phyloP scores from a whole-genome alignment of 2,113 vertebrate genomes.

The Anoplopoma fimbria region DNA sequence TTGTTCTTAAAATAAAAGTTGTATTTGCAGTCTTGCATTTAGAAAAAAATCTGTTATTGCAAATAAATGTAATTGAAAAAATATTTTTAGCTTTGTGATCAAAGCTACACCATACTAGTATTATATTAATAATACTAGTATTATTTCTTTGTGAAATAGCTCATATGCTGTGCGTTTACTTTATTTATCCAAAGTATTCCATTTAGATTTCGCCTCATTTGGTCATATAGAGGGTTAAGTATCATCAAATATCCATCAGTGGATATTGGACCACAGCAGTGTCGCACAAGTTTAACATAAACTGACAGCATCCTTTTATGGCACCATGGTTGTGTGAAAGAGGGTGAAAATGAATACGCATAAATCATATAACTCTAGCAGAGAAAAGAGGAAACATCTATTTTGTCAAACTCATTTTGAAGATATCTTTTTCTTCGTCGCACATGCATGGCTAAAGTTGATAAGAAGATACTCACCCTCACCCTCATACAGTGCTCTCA shows the following conservation, averaged over 20 bases:
- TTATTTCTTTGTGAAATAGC: not conserved
- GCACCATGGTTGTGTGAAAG: not conserved
- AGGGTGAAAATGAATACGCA: not conserved
- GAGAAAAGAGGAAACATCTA: not conserved
- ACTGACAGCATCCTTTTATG: not conserved
- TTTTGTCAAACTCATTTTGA: slow-evolving; percentile 1
- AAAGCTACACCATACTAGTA: too few relatives aligned
- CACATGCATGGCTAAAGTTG: not conserved
- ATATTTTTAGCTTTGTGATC: too few relatives aligned
- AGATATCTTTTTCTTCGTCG: not conserved
- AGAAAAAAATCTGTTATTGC: too few relatives aligned
- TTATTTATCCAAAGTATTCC: not conserved
- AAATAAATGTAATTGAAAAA: too few relatives aligned
- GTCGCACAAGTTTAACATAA: not conserved
- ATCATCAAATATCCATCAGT: not conserved
- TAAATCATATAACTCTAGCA: not conserved
- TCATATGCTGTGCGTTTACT: not conserved
- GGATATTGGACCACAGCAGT: not conserved
- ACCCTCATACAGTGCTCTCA: too few relatives aligned
- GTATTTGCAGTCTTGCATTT: too few relatives aligned
- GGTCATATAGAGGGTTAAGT: not conserved
- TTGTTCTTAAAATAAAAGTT: too few relatives aligned
- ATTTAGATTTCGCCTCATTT: not conserved
- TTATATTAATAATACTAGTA: too few relatives aligned
- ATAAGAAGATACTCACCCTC: not conserved